These are phyloP conservation scores for Progne subis DNA, from an alignment of 2,113 vertebrate genomes.

Conservation along the genomic window DNA sequence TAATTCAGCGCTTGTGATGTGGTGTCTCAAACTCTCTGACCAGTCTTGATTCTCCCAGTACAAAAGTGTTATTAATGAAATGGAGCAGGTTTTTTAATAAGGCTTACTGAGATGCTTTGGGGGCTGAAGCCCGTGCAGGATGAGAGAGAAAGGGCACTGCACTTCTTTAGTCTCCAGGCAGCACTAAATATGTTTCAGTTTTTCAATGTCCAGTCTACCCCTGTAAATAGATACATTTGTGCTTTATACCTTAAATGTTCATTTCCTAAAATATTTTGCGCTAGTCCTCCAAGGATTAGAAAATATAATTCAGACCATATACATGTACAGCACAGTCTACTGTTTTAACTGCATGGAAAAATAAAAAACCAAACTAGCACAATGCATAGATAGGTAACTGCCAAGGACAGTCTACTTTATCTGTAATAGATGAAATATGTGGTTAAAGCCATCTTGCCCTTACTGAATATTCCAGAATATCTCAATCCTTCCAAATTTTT, in stretches of 20 bases:
- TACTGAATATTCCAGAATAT: not conserved
- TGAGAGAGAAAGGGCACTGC: not conserved
- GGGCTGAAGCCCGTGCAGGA: not conserved
- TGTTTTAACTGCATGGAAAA: not conserved
- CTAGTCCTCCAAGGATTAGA: not conserved
- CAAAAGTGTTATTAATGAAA: not conserved
- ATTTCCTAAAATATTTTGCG: not conserved
- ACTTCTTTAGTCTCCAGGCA: not conserved
- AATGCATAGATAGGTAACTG: not conserved
- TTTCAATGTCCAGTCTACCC: not conserved
- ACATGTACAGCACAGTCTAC: rapidly evolving
- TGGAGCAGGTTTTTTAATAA: not conserved
- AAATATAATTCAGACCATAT: not conserved
- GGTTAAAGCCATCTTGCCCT: not conserved
- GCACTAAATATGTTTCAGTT: not conserved
- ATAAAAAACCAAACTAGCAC: not conserved
- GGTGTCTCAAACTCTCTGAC: not conserved
- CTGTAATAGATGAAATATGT: not conserved
- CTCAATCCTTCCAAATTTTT: not conserved
- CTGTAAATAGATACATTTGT: not conserved
- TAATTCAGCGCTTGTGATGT: not conserved
- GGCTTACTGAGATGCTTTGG: not conserved
- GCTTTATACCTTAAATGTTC: not conserved
- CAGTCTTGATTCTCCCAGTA: not conserved
- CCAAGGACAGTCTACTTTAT: not conserved